phyloP scores from a whole-genome alignment of 1,140 invertebrate species.

The Phymorhynchus buccinoides region DNA sequence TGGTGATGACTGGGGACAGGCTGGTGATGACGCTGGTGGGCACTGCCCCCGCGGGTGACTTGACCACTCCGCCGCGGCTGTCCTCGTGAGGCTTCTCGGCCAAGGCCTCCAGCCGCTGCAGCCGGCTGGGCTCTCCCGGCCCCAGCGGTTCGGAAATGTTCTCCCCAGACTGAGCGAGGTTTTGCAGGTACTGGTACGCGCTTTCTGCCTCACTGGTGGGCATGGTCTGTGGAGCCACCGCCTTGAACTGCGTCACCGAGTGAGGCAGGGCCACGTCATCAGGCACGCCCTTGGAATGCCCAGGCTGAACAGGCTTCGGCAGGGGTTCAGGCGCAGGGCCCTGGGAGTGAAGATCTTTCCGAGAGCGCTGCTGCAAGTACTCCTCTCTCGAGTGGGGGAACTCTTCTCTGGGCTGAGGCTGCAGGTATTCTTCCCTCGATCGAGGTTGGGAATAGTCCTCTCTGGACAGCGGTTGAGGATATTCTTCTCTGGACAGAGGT shows the following conservation, averaged over 20 bases:
- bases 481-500: constrained; percentile 27
- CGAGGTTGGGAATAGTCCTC: constrained; percentile 25
- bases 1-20: constrained; percentile 45
- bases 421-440: not conserved
- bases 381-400: constrained; percentile 31
- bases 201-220: constrained; percentile 50
- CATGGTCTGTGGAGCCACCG: constrained; percentile 33
- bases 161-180: constrained; percentile 40
- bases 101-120: constrained; percentile 49
- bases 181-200: constrained; percentile 65
- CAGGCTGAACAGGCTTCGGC: constrained; percentile 40
- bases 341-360: constrained; percentile 40
- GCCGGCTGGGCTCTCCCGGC: constrained; percentile 41
- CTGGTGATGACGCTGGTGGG: constrained; percentile 48
- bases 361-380: constrained; percentile 25
- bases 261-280: constrained; percentile 38
- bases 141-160: constrained; percentile 47
- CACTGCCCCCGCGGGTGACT: constrained; percentile 46
- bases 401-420: constrained; percentile 23
- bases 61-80: constrained; percentile 45
- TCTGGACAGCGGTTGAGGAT: constrained; percentile 13
- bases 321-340: constrained; percentile 43
- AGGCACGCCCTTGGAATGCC: constrained; percentile 30
- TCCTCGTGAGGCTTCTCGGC: constrained; percentile 52
- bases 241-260: constrained; percentile 38